Evolutionary conservation across 2,888 invertebrate genomes (phyloP).

Genomic region (Calephelis perditalis): DNA sequence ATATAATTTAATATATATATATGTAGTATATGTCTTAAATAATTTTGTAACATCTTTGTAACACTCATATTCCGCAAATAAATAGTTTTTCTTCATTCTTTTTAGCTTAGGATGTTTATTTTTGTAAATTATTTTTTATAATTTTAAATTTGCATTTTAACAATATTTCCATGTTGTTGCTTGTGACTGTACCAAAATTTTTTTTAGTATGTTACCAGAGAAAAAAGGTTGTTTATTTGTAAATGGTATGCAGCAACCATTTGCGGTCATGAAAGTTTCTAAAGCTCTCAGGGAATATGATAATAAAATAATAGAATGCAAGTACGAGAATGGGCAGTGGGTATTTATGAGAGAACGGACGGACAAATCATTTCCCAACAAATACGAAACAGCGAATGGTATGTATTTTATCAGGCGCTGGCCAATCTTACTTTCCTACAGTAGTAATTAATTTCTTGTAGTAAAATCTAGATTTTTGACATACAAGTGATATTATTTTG

Average conservation of each 20-base stretch:
- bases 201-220: constrained; percentile 80
- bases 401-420: constrained; percentile 22
- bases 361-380: constrained; percentile 98
- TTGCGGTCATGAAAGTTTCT: constrained; percentile 86
- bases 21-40: no score
- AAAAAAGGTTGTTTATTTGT: constrained; percentile 89
- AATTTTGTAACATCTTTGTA: no score
- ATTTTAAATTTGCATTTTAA: no score
- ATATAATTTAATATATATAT: no score
- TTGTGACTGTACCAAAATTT: not conserved
- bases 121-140: no score
- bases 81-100: no score
- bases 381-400: constrained; percentile 89
- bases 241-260: constrained; percentile 83
- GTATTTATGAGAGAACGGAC: constrained; percentile 96
- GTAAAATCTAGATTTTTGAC: constrained; percentile 49
- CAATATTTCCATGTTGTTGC: no score
- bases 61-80: no score
- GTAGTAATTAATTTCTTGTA: constrained; percentile 49
- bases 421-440: no score
- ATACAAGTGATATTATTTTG: no score
- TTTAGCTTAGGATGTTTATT: no score
- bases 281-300: constrained; percentile 88
- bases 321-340: constrained; percentile 89
- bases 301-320: constrained; percentile 98